These are phyloP conservation scores for Lacerta viridis DNA, from an alignment of 2,797 vertebrate genomes.

Conservation along the genomic window DNA sequence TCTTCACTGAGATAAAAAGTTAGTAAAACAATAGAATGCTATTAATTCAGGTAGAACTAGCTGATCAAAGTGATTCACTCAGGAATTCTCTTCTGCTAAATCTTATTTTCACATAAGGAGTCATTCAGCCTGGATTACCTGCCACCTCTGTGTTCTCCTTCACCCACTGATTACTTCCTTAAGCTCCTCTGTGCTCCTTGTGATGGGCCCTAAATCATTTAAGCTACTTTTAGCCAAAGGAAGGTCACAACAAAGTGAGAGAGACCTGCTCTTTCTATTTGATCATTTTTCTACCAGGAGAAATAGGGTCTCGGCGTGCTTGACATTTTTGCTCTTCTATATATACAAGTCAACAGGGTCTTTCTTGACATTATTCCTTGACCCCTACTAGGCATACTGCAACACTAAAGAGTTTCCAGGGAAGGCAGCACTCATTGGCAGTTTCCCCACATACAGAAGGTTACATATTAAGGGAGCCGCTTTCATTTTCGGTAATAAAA, in stretches of 20 bases:
- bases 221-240: slow-evolving; percentile 36
- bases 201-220: slow-evolving; percentile 27
- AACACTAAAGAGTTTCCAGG: slow-evolving; percentile 14
- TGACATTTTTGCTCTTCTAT: slow-evolving; percentile 47
- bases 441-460: background rate
- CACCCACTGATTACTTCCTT: slow-evolving; percentile 52
- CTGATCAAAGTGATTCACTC: background rate
- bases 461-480: background rate
- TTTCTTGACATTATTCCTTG: slow-evolving; percentile 23
- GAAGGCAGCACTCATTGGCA: slow-evolving; percentile 10
- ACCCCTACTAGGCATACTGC: slow-evolving; percentile 29
- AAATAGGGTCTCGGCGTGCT: slow-evolving; percentile 3
- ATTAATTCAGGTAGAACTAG: background rate
- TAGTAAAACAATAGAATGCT: background rate
- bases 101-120: slow-evolving; percentile 23
- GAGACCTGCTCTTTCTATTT: slow-evolving; percentile 24
- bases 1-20: background rate
- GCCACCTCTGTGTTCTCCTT: background rate
- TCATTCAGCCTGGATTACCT: no score
- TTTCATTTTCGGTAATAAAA: background rate
- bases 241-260: slow-evolving; percentile 35
- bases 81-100: background rate
- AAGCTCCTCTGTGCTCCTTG: slow-evolving; percentile 35
- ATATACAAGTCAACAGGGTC: slow-evolving; percentile 12
- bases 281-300: background rate